Conservation (phyloP, 2,888 invertebrate species). For the Erpobdella octoculata region DNA sequence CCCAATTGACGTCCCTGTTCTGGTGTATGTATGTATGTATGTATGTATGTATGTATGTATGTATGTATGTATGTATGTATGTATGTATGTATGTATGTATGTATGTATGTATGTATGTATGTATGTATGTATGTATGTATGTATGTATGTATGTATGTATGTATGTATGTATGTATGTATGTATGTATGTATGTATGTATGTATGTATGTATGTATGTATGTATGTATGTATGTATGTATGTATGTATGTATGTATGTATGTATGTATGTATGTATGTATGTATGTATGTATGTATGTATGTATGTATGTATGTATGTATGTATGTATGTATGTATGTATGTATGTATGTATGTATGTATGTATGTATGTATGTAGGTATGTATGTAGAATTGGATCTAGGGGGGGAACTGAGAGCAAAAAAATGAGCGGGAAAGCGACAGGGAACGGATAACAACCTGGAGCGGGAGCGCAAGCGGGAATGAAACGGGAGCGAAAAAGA, state of each 20-base stretch:
- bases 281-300: conserved; percentile 13
- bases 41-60: neutral
- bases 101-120: neutral
- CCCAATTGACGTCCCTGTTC: no score
- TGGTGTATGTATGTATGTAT: neutral
- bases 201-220: conserved; percentile 18
- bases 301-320: conserved; percentile 12
- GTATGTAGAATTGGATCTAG: no score
- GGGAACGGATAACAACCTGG: no score
- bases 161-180: conserved; percentile 22
- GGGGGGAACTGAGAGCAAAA: no score
- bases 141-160: conserved; percentile 21
- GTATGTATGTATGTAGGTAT: no score
- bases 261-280: conserved; percentile 21
- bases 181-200: conserved; percentile 16
- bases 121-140: conserved; percentile 14
- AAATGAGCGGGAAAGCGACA: no score
- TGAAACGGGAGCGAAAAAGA: no score
- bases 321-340: conserved; percentile 13
- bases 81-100: neutral
- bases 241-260: conserved; percentile 9
- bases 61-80: neutral
- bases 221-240: neutral
- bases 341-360: conserved; percentile 6
- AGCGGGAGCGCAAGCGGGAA: no score